Base-by-base conservation (phyloP, 2,113 vertebrate species). In the Nymphicus hollandicus region DNA sequence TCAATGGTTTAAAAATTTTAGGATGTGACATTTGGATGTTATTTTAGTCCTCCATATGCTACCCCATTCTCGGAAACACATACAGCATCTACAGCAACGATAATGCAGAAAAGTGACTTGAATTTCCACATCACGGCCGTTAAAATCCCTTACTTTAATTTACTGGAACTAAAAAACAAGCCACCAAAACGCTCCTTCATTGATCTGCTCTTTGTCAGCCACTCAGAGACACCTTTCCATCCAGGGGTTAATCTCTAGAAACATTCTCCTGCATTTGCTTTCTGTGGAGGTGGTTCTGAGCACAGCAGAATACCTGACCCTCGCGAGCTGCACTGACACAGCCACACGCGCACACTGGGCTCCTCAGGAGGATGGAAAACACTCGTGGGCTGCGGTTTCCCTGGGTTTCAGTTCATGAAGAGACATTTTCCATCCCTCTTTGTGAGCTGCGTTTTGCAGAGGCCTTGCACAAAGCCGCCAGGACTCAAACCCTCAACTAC, bases 331-430 rank as follows among this genome's bases (percentile, higher is more conserved):
- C 37, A 52, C 16, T 94, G 97, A 95, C 96, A 97, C 70, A 92
- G 73, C 87, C 83, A 79, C 55, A 46, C 53, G 94, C 97, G 96
- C 96, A 97, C 96, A 97, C 65, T 82, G 25, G 92, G 91, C 93
- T 97, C 97, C 96, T 95, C 96, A 94, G 96, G 96, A 95, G 91
- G 97, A 96, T 97, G 98, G 98, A 98, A 98, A 98, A 94, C 96
- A 91, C 91, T 80, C 98, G 98, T 66, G 95, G 89, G 95, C 81
- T 97, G 97, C 0, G 97, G 98, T 98, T 98, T 96, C 90, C 97
- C 97, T 97, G 95, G 97, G 96, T 98, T 97, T 79, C 52, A 95
- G 87, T 86, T 98, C 96, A 55, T 6, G 7, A 39, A 77, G 78
- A 94, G 66, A 13, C 76, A 86, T 96, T 92, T 96, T 93, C 93